These are phyloP conservation scores for Hylomyscus alleni DNA, from an alignment of 2,797 vertebrate genomes.

Conservation along the genomic window DNA sequence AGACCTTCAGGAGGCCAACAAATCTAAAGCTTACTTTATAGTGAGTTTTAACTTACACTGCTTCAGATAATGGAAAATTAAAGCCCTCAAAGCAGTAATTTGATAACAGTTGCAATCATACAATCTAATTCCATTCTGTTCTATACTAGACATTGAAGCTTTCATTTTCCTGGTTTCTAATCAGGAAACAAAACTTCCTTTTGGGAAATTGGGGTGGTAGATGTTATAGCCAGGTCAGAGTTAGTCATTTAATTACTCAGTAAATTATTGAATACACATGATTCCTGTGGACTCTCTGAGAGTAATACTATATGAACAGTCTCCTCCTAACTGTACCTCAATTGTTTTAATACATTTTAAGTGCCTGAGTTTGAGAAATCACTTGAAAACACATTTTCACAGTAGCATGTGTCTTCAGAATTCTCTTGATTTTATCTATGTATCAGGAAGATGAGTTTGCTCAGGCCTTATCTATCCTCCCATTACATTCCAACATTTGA, in stretches of 20 bases:
- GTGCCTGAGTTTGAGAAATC: conserved; percentile 47
- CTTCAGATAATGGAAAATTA: neutral
- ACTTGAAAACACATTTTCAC: conserved; percentile 19
- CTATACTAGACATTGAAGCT: neutral
- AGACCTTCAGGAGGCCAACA: neutral
- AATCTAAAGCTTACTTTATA: neutral
- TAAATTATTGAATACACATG: neutral
- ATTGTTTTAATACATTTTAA: conserved; percentile 27
- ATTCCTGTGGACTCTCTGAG: neutral
- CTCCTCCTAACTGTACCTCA: conserved; percentile 8
- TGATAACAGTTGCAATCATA: neutral
- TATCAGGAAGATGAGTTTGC: conserved; percentile 48
- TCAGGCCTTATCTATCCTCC: neutral
- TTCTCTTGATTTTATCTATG: conserved; percentile 15
- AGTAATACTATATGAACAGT: conserved; percentile 7
- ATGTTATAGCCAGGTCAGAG: neutral
- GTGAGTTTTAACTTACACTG: neutral
- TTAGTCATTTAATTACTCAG: conserved; percentile 54
- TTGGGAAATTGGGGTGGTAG: neutral
- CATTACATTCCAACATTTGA: neutral
- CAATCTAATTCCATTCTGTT: neutral
- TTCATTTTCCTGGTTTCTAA: neutral
- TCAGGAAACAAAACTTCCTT: neutral
- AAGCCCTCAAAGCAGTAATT: neutral
- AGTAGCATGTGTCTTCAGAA: neutral